phyloP scores from a whole-genome alignment of 2,888 invertebrate species.

The Stenodera caucasica region DNA sequence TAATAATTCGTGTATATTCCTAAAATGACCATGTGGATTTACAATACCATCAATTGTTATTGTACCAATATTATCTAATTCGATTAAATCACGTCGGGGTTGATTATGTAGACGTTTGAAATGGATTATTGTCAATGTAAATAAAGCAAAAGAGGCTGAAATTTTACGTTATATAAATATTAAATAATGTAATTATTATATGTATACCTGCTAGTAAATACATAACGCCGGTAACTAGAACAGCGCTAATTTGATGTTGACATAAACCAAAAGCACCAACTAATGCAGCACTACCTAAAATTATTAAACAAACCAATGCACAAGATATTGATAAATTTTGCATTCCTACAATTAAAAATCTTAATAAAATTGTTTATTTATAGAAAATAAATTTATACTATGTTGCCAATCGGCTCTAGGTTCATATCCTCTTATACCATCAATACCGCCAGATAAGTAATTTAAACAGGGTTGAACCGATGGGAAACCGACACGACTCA shows the following conservation, averaged over 20 bases:
- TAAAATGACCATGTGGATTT: conserved; percentile 52
- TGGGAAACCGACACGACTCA: conserved; percentile 68
- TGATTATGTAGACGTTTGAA: conserved; percentile 79
- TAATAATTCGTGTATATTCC: conserved; percentile 58
- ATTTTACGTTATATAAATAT: conserved; percentile 16
- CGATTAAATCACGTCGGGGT: conserved; percentile 49
- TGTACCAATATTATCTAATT: conserved; percentile 60
- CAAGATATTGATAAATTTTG: conserved; percentile 95
- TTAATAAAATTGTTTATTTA: conserved; percentile 1
- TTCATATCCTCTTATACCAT: conserved; percentile 68
- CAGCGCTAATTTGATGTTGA: conserved; percentile 90
- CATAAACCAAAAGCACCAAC: conserved; percentile 88
- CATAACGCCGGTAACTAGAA: conserved; percentile 92
- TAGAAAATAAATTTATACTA: conserved; percentile 52
- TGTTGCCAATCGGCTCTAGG: conserved; percentile 80
- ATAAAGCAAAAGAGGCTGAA: conserved; percentile 85
- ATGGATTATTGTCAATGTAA: conserved; percentile 90
- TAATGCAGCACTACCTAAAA: conserved; percentile 82
- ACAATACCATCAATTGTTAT: conserved; percentile 75
- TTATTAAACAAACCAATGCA: conserved; percentile 87
- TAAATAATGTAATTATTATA: conserved; percentile 7
- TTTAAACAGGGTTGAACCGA: conserved; percentile 75
- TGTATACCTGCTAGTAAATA: conserved; percentile 87
- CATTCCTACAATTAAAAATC: conserved; percentile 84
- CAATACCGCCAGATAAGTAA: conserved; percentile 72